These are phyloP conservation scores for Hapalemur alaotrensis DNA, from an alignment of 2,797 vertebrate species.

Conservation along the genomic window DNA sequence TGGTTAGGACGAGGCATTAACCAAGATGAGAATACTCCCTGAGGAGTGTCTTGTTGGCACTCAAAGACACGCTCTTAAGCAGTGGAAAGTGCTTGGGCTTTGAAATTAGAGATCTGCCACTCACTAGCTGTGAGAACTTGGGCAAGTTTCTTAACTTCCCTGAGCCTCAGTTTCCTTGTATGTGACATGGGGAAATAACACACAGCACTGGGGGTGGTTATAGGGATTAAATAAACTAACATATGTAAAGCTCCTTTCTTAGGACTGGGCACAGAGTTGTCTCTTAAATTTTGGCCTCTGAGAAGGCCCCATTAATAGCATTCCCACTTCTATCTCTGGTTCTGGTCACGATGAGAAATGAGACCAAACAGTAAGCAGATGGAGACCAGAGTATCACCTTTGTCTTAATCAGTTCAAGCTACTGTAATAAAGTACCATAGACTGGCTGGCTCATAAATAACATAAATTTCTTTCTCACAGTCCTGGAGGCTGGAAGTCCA, in stretches of 20 bases:
- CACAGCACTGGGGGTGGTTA: background rate
- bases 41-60: background rate
- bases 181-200: background rate
- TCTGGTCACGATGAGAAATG: background rate
- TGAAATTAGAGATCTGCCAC: background rate
- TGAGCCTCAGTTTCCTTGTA: background rate
- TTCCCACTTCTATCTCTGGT: background rate
- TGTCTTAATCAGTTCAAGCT: background rate
- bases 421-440: background rate
- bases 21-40: background rate
- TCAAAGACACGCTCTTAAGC: background rate
- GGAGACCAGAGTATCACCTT: background rate
- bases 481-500: background rate
- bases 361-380: background rate
- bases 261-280: background rate
- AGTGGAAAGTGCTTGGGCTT: background rate
- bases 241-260: background rate
- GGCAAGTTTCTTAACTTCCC: background rate
- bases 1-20: background rate
- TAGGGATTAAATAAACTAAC: background rate
- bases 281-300: background rate
- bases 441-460: background rate
- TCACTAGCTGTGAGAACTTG: background rate
- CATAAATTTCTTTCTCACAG: background rate
- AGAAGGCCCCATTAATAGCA: background rate